phyloP scores from a whole-genome alignment of 2,888 invertebrate genomes.

The Drosophila emarginata region DNA sequence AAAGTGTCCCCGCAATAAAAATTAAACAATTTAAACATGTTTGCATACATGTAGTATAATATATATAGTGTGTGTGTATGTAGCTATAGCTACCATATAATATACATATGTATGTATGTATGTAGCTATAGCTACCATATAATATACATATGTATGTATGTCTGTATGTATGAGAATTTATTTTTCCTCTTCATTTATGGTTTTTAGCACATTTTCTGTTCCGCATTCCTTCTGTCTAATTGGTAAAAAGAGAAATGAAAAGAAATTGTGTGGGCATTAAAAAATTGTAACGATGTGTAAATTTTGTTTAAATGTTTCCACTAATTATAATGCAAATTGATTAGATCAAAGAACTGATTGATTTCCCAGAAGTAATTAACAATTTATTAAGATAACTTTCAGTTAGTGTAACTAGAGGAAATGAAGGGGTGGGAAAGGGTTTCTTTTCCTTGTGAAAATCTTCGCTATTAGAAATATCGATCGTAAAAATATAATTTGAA shows the following conservation, averaged over 20 bases:
- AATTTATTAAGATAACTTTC: too few species aligned
- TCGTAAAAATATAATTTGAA: too few species aligned
- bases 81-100: not conserved
- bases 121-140: too few species aligned
- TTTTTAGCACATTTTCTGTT: conserved; percentile 66
- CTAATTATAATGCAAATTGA: conserved; percentile 38
- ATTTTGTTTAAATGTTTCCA: conserved; percentile 33
- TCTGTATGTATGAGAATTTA: conserved; percentile 29
- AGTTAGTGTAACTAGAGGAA: too few species aligned
- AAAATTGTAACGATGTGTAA: conserved; percentile 25
- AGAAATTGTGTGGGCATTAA: conserved; percentile 18
- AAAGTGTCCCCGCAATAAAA: conserved; percentile 57
- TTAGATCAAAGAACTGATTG: conserved; percentile 13
- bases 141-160: not conserved
- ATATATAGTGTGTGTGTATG: not conserved
- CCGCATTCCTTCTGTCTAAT: conserved; percentile 68
- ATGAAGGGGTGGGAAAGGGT: too few species aligned
- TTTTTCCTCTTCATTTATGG: conserved; percentile 45
- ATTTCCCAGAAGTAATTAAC: conserved; percentile 1
- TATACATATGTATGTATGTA: not conserved
- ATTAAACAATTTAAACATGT: conserved; percentile 52
- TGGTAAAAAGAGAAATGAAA: conserved; percentile 31
- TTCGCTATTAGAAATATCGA: too few species aligned
- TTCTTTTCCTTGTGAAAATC: too few species aligned
- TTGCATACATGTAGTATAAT: conserved; percentile 21